phyloP scores from a whole-genome alignment of 1,140 invertebrate species.

The Cardiocondyla obscurior region DNA sequence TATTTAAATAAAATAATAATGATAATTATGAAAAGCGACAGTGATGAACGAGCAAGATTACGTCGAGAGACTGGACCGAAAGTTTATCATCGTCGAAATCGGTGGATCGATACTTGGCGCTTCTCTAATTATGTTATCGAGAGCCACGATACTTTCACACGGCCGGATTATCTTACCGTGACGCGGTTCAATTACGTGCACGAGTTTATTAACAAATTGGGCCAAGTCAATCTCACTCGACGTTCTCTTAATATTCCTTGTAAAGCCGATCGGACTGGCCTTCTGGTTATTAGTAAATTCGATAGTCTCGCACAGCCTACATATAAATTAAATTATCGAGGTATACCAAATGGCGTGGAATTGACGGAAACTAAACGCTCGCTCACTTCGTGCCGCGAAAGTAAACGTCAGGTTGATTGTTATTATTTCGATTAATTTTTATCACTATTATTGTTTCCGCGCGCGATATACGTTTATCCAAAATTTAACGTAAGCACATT shows the following conservation, averaged over 20 bases:
- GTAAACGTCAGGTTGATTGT: no score
- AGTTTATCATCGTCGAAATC: conserved; percentile 50
- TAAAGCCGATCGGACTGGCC: background rate
- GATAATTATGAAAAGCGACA: conserved; percentile 8
- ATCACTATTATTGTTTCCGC: no score
- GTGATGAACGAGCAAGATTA: background rate
- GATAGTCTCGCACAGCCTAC: background rate
- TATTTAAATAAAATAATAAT: background rate
- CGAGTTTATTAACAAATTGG: conserved; percentile 54
- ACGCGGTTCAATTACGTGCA: conserved; percentile 51
- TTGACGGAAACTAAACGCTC: background rate
- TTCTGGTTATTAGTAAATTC: background rate
- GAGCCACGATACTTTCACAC: conserved; percentile 64
- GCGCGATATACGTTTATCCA: no score
- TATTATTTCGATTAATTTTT: no score
- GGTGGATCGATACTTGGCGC: background rate
- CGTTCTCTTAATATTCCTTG: conserved; percentile 41
- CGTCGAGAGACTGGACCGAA: conserved; percentile 51
- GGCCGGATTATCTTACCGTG: conserved; percentile 41
- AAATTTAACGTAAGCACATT: no score
- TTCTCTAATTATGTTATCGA: conserved; percentile 61
- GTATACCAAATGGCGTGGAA: background rate
- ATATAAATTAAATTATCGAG: background rate
- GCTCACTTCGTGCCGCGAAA: no score
- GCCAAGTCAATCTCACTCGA: conserved; percentile 55